These are phyloP conservation scores for Leuctra nigra DNA, from an alignment of 2,888 invertebrate genomes.

Conservation along the genomic window DNA sequence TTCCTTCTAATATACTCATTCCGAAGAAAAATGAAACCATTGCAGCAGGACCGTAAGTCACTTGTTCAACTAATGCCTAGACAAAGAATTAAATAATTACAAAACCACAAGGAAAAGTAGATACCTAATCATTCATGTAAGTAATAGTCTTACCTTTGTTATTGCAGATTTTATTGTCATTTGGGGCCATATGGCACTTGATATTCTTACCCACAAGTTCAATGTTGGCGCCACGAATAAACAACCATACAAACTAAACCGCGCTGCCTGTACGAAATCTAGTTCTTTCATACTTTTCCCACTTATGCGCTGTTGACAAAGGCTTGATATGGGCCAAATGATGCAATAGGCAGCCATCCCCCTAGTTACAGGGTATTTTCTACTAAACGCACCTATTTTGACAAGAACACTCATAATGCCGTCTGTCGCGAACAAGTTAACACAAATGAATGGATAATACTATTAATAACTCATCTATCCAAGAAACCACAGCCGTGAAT, in stretches of 20 bases:
- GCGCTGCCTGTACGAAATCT: constrained; percentile 48
- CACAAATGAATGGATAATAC: too few species aligned
- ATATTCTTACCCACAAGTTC: constrained; percentile 70
- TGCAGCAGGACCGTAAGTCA: constrained; percentile 68
- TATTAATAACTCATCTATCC: too few species aligned
- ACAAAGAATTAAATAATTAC: constrained; percentile 24
- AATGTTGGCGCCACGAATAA: constrained; percentile 75
- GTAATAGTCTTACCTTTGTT: constrained; percentile 20
- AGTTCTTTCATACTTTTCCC: constrained; percentile 43
- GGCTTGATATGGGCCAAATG: constrained; percentile 66
- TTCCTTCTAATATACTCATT: constrained; percentile 67
- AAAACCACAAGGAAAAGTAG: too few species aligned
- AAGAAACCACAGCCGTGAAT: too few species aligned
- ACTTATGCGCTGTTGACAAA: constrained; percentile 64
- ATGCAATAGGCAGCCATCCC: constrained; percentile 66
- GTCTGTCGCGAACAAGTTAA: too few species aligned
- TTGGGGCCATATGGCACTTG: constrained; percentile 43
- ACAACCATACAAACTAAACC: constrained; percentile 74
- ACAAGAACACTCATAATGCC: too few species aligned
- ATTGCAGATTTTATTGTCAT: constrained; percentile 18
- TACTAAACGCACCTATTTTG: constrained; percentile 25
- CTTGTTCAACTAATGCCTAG: constrained; percentile 64
- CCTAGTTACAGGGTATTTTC: constrained; percentile 45
- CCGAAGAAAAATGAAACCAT: constrained; percentile 71
- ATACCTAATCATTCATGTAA: background rate